Base-by-base conservation (phyloP, 1,140 invertebrate species). In the Drosophila lacteicornis region DNA sequence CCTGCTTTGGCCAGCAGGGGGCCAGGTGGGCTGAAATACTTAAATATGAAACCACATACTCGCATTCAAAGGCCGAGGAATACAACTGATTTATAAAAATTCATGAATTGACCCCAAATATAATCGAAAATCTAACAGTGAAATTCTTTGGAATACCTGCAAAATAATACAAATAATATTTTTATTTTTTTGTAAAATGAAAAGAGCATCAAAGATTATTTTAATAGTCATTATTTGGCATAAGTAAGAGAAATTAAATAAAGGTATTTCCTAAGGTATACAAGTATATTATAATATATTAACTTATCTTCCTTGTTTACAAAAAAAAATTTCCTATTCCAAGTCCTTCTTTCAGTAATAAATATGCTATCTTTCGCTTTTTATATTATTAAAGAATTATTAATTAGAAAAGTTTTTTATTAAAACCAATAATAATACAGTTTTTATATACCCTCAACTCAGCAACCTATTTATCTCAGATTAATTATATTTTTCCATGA, bases 61-160 rank as follows among this genome's bases (percentile, higher is more conserved):
- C 6, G 30, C 33, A 17, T 12, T 15, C 19, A 27, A 15, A 27
- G 63, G 62, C 60, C 61, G 69, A 69, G 61, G 27, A 57, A 73
- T 70, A 79, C 75, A 58, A 61, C 47, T 43, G 46, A 53, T 78
- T 65, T 43, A 77, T 77, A 68, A 77, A 77, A 76, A 77, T 77
- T 76, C 55, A 77, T 77, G 75, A 67, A 50, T 17, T 69, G 61
- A 53, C 47, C 40, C 40, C 50, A 51, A 50, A 51, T 13, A 36
- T n/a, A 67, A 45, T 53, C 22, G 38, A 53, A 25, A 25, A 25
- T 25, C 11, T 11, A 36, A 36, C 4, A 36, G 3, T 8, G 5
- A 42, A 12, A 8, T 8, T 53, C n/a, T 36, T 1, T 38, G 4
- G 4, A 2, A 12, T 30, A 17, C 5, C 11, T 7, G n/a, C 12